phyloP scores from a whole-genome alignment of 2,113 vertebrate species.

The Pseudolaguvia tuberculata region DNA sequence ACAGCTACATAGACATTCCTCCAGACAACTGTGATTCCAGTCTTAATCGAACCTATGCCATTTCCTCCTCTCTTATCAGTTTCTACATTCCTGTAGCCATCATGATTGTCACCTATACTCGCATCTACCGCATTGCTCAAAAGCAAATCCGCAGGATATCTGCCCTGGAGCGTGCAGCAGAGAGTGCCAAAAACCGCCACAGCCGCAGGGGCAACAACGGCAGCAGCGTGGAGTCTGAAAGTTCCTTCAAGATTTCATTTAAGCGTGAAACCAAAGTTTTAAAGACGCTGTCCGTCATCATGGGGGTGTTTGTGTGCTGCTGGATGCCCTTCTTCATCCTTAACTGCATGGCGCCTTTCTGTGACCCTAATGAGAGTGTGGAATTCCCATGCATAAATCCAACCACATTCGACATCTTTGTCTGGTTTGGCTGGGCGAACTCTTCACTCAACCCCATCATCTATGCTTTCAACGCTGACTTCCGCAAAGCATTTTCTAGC shows the following conservation, averaged over 20 bases:
- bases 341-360: slow-evolving; percentile 98
- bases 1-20: slow-evolving; percentile 64
- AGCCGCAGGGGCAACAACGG: slow-evolving; percentile 80
- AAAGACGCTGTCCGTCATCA: slow-evolving; percentile 96
- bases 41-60: slow-evolving; percentile 94
- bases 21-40: slow-evolving; percentile 93
- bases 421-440: slow-evolving; percentile 99
- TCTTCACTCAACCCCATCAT: slow-evolving; percentile 98
- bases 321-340: slow-evolving; percentile 97
- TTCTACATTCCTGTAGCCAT: slow-evolving; percentile 98
- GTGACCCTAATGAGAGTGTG: slow-evolving; percentile 70
- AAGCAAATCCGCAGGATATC: slow-evolving; percentile 95
- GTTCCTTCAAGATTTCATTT: slow-evolving; percentile 98
- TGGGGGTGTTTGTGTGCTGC: slow-evolving; percentile 98
- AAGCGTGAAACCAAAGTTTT: slow-evolving; percentile 97
- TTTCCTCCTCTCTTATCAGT: slow-evolving; percentile 94
- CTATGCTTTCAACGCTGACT: slow-evolving; percentile 97
- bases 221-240: slow-evolving; percentile 80
- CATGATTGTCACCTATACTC: slow-evolving; percentile 96
- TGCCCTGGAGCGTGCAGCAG: slow-evolving; percentile 90
- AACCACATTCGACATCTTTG: slow-evolving; percentile 91
- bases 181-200: slow-evolving; percentile 93
- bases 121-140: slow-evolving; percentile 96
- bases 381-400: slow-evolving; percentile 90
- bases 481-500: slow-evolving; percentile 94